Evolutionary conservation across 2,797 vertebrate genomes (phyloP).

Genomic region (Malacoraja senta): DNA sequence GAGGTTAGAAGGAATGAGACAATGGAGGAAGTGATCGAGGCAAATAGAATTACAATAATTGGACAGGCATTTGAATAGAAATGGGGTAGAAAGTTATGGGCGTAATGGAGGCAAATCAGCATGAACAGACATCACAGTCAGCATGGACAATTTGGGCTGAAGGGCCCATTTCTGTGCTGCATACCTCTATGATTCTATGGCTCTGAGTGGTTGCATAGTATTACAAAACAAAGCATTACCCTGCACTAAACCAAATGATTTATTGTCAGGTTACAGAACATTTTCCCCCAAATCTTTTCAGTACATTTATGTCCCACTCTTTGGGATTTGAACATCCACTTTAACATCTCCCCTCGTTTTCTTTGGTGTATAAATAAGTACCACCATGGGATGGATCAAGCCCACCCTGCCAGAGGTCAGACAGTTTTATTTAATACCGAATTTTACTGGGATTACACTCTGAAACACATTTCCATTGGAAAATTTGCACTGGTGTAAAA

Average conservation of each 20-base stretch:
- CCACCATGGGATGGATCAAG: neutral
- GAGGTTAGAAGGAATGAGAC: too few species aligned
- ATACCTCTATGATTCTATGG: neutral
- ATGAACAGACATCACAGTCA: too few species aligned
- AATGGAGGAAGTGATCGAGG: too few species aligned
- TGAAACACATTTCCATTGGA: slow-evolving; percentile 13
- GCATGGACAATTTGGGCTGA: too few species aligned
- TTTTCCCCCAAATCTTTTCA: neutral
- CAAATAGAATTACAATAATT: too few species aligned
- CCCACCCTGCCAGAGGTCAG: slow-evolving; percentile 12
- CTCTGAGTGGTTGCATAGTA: neutral
- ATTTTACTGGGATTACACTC: slow-evolving; percentile 19
- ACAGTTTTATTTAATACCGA: neutral
- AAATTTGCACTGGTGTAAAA: slow-evolving; percentile 29
- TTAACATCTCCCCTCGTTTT: neutral
- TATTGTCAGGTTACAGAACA: neutral
- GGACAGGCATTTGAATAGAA: too few species aligned
- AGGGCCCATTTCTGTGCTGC: neutral
- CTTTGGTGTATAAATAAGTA: neutral
- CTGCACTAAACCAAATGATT: neutral
- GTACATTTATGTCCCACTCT: neutral
- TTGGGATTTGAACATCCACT: neutral
- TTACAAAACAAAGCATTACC: neutral
- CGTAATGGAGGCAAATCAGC: too few species aligned
- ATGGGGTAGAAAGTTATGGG: too few species aligned